Base-by-base conservation (phyloP, 2,888 invertebrate species). In the Carterocephalus palaemon region DNA sequence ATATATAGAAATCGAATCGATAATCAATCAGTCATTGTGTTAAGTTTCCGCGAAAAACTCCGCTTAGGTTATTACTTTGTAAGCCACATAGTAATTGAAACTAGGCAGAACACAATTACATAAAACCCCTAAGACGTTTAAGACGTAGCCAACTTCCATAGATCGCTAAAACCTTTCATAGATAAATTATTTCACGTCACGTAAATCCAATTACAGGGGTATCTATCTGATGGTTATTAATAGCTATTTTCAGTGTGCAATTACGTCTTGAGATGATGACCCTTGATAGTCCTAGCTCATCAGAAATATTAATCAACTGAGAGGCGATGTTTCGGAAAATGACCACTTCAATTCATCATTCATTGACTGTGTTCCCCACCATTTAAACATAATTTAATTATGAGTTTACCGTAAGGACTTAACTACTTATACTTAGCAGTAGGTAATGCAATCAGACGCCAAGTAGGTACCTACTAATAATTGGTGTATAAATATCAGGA, bases 271-370 rank as follows among this genome's bases (percentile, higher is more conserved):
- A 42, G 42, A 42, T 42, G 48, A 51, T 51, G 51, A 48, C 48
- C 51, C 32, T 22, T 28, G 48, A 48, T 40, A 36, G 37, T 40
- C 40, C 28, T 32, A 33, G 46, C 46, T 42, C 52, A 52, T 57
- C 53, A 50, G 34, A 41, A 52, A 52, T 56, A 52, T 56, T 53
- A 52, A 53, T 52, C 51, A 34, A 15, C 13, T 16, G 13, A 6
- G 26, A 28, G n/a, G 15, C 42, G 32, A 42, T 42, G 42, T 42
- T 34, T 42, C 20, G 42, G 34, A 28, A 42, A 34, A 42, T 26
- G 13, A 34, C 8, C 42, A 15, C 20, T 26, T 42, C 28, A 12
- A 42, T 42, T 34, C 34, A 34, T 42, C 33, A 41, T 33, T 17
- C 13, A n/a, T 13, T 28, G n/a, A 15, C 28, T 13, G 13, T n/a